Evolutionary conservation across 2,888 invertebrate species (phyloP), one percentile per base, ranked within the genome.

Genomic region (Malachius bipustulatus): DNA sequence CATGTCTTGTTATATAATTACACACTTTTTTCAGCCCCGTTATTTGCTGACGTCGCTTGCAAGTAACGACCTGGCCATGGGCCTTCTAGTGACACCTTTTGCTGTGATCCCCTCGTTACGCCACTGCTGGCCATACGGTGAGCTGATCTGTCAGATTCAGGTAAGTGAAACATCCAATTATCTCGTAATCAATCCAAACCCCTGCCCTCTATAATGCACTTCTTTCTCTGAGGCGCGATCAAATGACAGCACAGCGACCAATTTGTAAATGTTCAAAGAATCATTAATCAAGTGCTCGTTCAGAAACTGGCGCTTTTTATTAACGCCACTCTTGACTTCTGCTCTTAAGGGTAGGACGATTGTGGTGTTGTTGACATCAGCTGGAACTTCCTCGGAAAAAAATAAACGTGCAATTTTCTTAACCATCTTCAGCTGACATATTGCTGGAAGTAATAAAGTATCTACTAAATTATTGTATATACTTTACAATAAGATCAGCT

Each of bases 71-170:
- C 71, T 88, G 45, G 83, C 87, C 52, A 85, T 85, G 59, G 88
- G 88, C 30, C 71, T 87, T 48, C 70, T 88, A 54, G 83, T 88
- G 53, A 85, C 85, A 34, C 87, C 87, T 14, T 83, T 87, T 54
- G 85, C 85, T 38, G 73, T 88, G 42, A 67, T 87, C 48, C 85
- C 88, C 14, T 82, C 87, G 26, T 67, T 88, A 45, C 78, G 84
- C 56, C 81, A 82, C 61, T 89, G 88, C 60, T 89, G 88, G 87
- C 88, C 88, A 19, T 88, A 84, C 65, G 85, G 87, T 36, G 85
- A 87, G 65, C 77, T 85, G 54, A 79, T 85, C 61, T 89, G 88
- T 63, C 87, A 87, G 65, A 85, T 88, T 59, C 88, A 88, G 81
- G 87, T 87, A 64, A 69, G 56, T 46, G n/a, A n/a, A 40, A 3